Evolutionary conservation across 2,888 invertebrate genomes (phyloP).

Genomic region (Chouioia cunea): DNA sequence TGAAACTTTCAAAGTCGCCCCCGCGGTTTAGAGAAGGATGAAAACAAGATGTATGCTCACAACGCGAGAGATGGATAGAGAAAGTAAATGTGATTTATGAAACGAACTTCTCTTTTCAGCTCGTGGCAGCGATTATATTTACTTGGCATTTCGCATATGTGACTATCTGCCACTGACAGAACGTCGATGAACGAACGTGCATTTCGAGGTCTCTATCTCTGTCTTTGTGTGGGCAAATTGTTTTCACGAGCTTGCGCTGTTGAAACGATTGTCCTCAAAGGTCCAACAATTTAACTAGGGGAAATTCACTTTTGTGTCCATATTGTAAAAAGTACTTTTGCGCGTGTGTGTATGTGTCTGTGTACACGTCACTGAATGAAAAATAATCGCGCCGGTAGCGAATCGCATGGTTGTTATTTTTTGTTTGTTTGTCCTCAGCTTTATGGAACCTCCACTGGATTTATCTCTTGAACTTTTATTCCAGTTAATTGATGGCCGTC

Average conservation of each 20-base stretch:
- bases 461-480: neutral
- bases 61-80: neutral
- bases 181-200: slow-evolving; percentile 21
- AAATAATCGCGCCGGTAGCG: neutral
- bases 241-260: slow-evolving; percentile 8
- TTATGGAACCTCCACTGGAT: neutral
- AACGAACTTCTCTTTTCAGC: slow-evolving; percentile 1
- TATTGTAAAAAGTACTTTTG: no score
- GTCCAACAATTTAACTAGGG: no score
- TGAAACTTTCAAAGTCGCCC: no score
- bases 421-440: neutral
- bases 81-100: slow-evolving; percentile 24
- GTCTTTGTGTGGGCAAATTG: neutral
- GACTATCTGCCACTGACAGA: slow-evolving; percentile 12
- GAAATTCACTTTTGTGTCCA: no score
- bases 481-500: no score
- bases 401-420: no score
- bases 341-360: no score
- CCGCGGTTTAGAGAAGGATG: no score
- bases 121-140: neutral
- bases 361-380: neutral
- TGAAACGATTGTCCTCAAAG: slow-evolving; percentile 17
- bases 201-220: no score
- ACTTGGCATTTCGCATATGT: neutral
- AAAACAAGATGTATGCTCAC: no score